These are phyloP conservation scores for Ondatra zibethicus DNA, from an alignment of 2,113 vertebrate genomes.

Conservation along the genomic window DNA sequence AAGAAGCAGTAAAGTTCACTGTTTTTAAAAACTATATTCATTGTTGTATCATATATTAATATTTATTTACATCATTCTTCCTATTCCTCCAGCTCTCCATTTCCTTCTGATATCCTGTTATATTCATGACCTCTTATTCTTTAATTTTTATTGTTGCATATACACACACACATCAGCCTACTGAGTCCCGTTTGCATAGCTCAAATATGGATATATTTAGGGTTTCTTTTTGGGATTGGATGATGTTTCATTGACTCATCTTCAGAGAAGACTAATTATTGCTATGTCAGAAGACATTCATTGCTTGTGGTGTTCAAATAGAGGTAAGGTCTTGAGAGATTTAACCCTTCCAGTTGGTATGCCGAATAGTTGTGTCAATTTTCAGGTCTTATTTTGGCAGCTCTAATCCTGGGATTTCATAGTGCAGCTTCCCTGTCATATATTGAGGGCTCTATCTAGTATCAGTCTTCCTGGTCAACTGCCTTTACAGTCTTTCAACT, in stretches of 20 bases:
- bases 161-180: neutral
- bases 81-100: rapidly evolving
- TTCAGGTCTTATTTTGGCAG: neutral
- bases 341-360: neutral
- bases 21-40: neutral
- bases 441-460: neutral
- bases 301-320: neutral
- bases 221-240: neutral
- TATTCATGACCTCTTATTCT: neutral
- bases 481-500: neutral
- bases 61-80: neutral
- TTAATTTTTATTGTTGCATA: neutral
- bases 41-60: neutral
- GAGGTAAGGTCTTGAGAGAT: neutral
- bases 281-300: neutral
- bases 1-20: neutral
- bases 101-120: neutral
- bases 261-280: neutral
- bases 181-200: neutral
- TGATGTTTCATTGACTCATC: neutral
- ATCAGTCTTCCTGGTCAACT: neutral
- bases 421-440: neutral
- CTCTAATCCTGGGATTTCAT: neutral
- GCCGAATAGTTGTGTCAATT: neutral
- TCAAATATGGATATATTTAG: neutral